Evolutionary conservation across 2,888 invertebrate species (phyloP).

Genomic region (Synergus laeviventris): DNA sequence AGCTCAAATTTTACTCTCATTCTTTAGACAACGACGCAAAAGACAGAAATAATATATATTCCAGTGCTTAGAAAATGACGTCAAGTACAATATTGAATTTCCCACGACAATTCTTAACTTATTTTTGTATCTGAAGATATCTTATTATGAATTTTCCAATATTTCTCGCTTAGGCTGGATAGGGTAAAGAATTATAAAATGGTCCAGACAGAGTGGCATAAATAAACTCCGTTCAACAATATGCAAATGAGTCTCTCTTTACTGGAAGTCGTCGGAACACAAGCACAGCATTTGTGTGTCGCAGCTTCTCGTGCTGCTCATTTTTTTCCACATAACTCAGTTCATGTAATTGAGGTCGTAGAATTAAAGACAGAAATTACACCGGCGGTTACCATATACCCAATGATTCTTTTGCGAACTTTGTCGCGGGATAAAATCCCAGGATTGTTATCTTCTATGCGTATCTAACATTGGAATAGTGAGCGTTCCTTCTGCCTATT

Average conservation of each 20-base stretch:
- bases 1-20: background rate
- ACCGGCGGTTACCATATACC: background rate
- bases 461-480: conserved; percentile 28
- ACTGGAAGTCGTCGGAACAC: conserved; percentile 29
- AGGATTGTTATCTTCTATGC: conserved; percentile 2
- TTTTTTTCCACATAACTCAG: conserved; percentile 36
- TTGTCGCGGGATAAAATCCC: background rate
- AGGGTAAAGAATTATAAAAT: conserved; percentile 31
- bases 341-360: conserved; percentile 37
- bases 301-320: conserved; percentile 35
- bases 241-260: conserved; percentile 37
- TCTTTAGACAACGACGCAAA: background rate
- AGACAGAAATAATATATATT: conserved; percentile 8
- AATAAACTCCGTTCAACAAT: conserved; percentile 32
- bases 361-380: conserved; percentile 39
- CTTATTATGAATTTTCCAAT: background rate
- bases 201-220: conserved; percentile 41
- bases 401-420: conserved; percentile 14
- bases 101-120: background rate
- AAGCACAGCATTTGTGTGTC: conserved; percentile 38
- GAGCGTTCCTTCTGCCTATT: background rate
- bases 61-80: background rate
- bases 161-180: background rate
- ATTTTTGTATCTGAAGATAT: background rate
- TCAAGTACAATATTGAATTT: background rate